A percentile compares a stretch with the other conserved stretches of the same genome.
Evolutionary conservation across 1,140 invertebrate genomes (phyloP).

Genomic region (Laodelphax striatellus): DNA sequence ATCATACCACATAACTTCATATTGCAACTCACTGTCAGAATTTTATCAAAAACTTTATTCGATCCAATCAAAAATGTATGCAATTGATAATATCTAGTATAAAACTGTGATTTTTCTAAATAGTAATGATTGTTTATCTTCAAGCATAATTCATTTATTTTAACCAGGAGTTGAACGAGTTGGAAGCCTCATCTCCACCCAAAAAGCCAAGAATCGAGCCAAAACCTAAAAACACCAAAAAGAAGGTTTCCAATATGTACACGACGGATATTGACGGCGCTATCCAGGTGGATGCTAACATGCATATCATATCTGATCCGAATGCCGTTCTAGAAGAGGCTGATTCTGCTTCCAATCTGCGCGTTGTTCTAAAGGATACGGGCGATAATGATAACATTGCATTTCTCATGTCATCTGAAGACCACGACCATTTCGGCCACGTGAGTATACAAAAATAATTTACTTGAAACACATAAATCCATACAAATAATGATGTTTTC

Average conservation of each 20-base stretch:
- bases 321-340: conserved; percentile 27
- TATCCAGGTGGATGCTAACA: conserved; percentile 32
- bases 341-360: conserved; percentile 30
- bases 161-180: conserved; percentile 30
- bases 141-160: not conserved
- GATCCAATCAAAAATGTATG: too few species aligned
- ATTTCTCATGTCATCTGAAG: not conserved
- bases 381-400: not conserved
- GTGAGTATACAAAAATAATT: not conserved
- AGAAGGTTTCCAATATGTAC: conserved; percentile 30
- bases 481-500: too few species aligned
- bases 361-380: conserved; percentile 28
- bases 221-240: conserved; percentile 34
- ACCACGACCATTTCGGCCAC: not conserved
- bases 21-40: too few species aligned
- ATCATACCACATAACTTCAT: too few species aligned
- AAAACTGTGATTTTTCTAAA: too few species aligned
- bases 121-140: too few species aligned
- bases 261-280: conserved; percentile 36
- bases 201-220: conserved; percentile 16
- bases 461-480: too few species aligned
- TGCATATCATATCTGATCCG: conserved; percentile 35
- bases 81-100: too few species aligned
- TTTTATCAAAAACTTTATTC: too few species aligned
- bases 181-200: conserved; percentile 28